These are phyloP conservation scores for Stenurella melanura DNA, from an alignment of 2,888 invertebrate genomes.

Conservation along the genomic window DNA sequence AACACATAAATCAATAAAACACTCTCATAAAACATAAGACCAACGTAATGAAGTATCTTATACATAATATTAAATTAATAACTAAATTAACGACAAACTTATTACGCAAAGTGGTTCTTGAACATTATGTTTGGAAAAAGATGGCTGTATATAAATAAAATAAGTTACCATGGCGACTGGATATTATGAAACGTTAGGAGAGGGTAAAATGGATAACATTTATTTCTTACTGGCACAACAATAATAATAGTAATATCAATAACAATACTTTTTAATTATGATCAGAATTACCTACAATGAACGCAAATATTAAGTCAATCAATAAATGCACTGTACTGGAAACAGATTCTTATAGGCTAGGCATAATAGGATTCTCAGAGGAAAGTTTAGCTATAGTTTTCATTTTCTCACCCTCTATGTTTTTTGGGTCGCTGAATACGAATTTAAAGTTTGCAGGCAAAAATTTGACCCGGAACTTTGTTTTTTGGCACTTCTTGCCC, in stretches of 20 bases:
- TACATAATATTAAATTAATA: not conserved
- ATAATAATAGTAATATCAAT: no score
- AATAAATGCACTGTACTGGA: no score
- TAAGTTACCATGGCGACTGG: not conserved
- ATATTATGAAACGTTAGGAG: not conserved
- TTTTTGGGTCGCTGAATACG: no score
- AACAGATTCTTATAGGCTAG: no score
- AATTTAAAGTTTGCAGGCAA: no score
- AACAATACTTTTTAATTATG: not conserved
- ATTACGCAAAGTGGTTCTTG: not conserved
- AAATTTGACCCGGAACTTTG: no score
- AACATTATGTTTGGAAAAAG: not conserved
- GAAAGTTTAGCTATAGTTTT: no score
- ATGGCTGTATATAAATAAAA: not conserved
- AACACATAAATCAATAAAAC: constrained; percentile 31
- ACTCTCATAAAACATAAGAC: not conserved
- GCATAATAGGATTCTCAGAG: no score
- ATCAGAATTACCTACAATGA: no score
- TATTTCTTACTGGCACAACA: not conserved
- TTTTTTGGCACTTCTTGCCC: no score
- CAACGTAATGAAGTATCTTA: not conserved
- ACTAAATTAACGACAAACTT: not conserved
- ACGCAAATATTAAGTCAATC: no score
- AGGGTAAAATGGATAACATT: not conserved
- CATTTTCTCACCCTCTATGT: no score